phyloP scores from a whole-genome alignment of 2,113 vertebrate genomes.

The Ranitomeya imitator region DNA sequence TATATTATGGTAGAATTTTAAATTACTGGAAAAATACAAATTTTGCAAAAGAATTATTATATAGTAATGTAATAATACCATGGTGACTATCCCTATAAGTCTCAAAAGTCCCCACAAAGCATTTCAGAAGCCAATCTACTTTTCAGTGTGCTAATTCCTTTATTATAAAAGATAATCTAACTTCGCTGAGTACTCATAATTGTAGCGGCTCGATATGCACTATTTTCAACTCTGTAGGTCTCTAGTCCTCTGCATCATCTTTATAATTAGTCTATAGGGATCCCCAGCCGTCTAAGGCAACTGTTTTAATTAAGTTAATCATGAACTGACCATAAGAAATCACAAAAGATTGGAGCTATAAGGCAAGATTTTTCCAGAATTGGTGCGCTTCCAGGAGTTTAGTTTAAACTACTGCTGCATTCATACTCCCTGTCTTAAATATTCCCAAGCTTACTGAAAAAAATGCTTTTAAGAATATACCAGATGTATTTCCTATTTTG shows the following conservation, averaged over 20 bases:
- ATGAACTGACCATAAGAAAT: slow-evolving; percentile 47
- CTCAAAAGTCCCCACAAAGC: background rate
- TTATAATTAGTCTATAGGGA: slow-evolving; percentile 52
- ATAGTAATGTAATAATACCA: background rate
- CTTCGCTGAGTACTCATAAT: slow-evolving; percentile 51
- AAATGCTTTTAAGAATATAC: background rate
- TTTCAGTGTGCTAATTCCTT: slow-evolving; percentile 47
- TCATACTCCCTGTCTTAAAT: background rate
- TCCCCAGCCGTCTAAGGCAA: slow-evolving; percentile 6
- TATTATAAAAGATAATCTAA: slow-evolving; percentile 49
- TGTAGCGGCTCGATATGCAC: slow-evolving; percentile 12
- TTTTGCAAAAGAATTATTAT: background rate
- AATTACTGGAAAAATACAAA: background rate
- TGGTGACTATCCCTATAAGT: background rate
- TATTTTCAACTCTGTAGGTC: slow-evolving; percentile 29
- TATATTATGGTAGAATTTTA: background rate
- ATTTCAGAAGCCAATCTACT: slow-evolving; percentile 39
- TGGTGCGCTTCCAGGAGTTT: background rate
- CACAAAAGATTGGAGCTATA: slow-evolving; percentile 11
- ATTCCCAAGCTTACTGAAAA: background rate
- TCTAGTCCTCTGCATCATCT: slow-evolving; percentile 31
- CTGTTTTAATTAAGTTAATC: slow-evolving; percentile 48
- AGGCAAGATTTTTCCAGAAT: background rate
- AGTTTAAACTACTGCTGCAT: background rate
- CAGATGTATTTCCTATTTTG: background rate